Percentiles rank a stretch among this genome's conserved stretches.
phyloP scores from a whole-genome alignment of 2,113 vertebrate species.

The Zonotrichia leucophrys region DNA sequence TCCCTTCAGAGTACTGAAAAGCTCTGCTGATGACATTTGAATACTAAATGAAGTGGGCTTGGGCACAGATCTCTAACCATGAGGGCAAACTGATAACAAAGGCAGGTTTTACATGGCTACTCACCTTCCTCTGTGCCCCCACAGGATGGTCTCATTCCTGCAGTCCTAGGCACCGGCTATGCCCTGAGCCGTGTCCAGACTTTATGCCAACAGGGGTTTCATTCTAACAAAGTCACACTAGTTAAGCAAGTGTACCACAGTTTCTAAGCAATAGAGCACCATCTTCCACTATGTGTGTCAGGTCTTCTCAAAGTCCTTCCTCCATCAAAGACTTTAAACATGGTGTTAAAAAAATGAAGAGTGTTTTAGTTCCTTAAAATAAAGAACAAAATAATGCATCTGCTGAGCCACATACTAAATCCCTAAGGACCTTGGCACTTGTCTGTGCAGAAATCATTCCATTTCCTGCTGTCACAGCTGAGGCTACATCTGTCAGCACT shows the following conservation, averaged over 20 bases:
- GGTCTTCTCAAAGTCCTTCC: neutral
- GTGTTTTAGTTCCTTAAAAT: neutral
- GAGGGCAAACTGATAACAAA: neutral
- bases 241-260: neutral
- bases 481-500: slow-evolving; percentile 9
- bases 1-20: neutral
- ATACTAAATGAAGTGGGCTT: neutral
- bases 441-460: neutral
- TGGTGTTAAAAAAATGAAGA: neutral
- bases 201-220: neutral
- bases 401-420: neutral
- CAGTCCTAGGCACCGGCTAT: neutral
- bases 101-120: neutral
- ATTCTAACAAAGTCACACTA: neutral
- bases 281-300: neutral
- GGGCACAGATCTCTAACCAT: neutral
- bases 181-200: neutral
- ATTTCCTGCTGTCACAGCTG: neutral
- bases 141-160: neutral
- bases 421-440: neutral
- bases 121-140: neutral
- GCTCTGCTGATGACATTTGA: neutral
- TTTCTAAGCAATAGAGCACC: neutral
- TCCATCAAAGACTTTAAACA: neutral
- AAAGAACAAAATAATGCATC: neutral